A percentile compares a stretch with the other conserved stretches of the same genome.
Evolutionary conservation across 2,797 vertebrate species (phyloP).

Genomic region (Tapirus indicus): DNA sequence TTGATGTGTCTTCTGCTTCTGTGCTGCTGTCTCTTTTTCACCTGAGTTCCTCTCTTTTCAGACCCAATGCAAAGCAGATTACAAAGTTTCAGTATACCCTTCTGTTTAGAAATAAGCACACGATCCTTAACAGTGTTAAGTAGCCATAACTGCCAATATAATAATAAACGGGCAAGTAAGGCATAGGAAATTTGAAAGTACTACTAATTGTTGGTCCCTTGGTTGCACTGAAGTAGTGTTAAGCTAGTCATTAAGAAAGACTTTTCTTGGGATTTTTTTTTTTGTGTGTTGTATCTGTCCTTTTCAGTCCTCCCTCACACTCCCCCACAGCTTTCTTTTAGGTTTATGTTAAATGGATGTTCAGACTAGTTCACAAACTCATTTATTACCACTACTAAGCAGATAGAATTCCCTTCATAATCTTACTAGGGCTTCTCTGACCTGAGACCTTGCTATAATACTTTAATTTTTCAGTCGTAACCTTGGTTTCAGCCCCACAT

Average conservation of each 20-base stretch:
- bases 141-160: neutral
- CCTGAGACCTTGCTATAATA: neutral
- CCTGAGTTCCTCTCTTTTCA: neutral
- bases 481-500: conserved; percentile 17
- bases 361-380: neutral
- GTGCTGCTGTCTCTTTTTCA: neutral
- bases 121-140: neutral
- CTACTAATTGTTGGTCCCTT: neutral
- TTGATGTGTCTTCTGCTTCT: neutral
- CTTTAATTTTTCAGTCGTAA: conserved; percentile 46
- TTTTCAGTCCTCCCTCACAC: neutral
- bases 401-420: neutral
- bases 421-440: conserved; percentile 17
- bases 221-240: neutral
- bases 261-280: neutral
- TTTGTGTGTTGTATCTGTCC: neutral
- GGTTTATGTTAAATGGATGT: neutral
- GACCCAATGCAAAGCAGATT: neutral
- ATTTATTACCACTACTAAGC: neutral
- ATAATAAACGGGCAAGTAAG: neutral
- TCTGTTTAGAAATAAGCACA: conserved; percentile 31
- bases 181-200: neutral
- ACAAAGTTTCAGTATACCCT: neutral
- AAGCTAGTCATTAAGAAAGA: neutral
- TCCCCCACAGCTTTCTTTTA: neutral